Base-by-base conservation (phyloP, 2,797 vertebrate genomes). In the Artibeus jamaicensis region DNA sequence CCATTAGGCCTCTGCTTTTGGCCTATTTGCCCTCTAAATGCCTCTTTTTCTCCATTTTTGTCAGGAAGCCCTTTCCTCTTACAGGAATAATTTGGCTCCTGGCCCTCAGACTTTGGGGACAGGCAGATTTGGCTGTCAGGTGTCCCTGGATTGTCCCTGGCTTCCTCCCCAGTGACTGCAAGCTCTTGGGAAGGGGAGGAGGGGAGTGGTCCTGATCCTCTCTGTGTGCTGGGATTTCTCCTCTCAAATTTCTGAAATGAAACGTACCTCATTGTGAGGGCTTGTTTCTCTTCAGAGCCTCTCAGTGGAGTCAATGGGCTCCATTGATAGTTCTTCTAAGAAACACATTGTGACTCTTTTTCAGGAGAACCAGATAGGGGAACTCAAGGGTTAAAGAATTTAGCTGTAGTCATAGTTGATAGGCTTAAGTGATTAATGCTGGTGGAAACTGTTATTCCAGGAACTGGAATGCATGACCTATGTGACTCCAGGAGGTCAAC, bases 181-280 rank as follows among this genome's bases (percentile, higher is more conserved):
- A 82, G 42, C n/a, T 81, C 46, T 34, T 29, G 22, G 65, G 44
- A 74, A 67, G 44, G 12, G 8, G 84, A 12, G 55, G 7, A 65
- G 48, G 4, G 29, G 14, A 24, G 10, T 0, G 34, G 0, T 48
- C 76, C 12, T 44, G n/a, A 73, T 50, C 26, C 21, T 65, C 78
- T 57, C n/a, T 15, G 3, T 29, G 19, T 48, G 32, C 57, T 71
- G 39, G 32, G 77, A 79, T 59, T 57, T 68, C 19, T 71, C 86
- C 65, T 90, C 24, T 65, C 16, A 42, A 24, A 29, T 82, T 88
- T 95, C 67, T 92, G 70, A 95, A 93, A 65, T 46, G 73, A 55
- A 81, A 62, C 67, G 71, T 7, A 67, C 22, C 37, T 95, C 34
- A 46, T 46, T 32, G 4, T 57, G 37, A 24, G 21, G 2, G 53